phyloP scores from a whole-genome alignment of 2,797 vertebrate species.

The Myotis myotis region DNA sequence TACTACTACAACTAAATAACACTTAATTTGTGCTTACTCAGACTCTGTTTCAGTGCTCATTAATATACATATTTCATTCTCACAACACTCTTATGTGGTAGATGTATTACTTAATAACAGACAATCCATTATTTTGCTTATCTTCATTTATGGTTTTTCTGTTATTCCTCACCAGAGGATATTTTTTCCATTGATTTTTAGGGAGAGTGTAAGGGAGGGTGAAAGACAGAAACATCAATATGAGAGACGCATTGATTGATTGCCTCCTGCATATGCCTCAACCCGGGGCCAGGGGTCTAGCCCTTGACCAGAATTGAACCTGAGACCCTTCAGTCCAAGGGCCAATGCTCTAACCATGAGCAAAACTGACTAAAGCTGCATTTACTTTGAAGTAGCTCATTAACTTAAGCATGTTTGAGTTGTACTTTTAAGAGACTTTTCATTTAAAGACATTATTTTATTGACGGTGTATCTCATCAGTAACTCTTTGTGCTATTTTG shows the following conservation, averaged over 20 bases:
- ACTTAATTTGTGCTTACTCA: neutral
- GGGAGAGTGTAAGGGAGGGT: too few species aligned
- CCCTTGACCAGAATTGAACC: too few species aligned
- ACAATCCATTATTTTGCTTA: conserved; percentile 10
- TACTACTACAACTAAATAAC: neutral
- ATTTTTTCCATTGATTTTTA: too few species aligned
- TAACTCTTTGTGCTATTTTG: conserved; percentile 5
- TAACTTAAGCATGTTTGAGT: conserved; percentile 38
- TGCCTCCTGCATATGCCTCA: too few species aligned
- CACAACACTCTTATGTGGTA: neutral
- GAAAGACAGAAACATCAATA: too few species aligned
- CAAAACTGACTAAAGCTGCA: neutral
- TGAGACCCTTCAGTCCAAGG: too few species aligned
- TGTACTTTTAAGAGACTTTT: conserved; percentile 21
- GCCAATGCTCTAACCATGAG: too few species aligned
- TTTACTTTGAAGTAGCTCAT: neutral
- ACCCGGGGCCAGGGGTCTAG: too few species aligned
- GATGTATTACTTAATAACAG: conserved; percentile 14
- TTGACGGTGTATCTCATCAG: neutral
- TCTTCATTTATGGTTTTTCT: neutral
- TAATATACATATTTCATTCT: conserved; percentile 21
- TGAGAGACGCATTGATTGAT: too few species aligned
- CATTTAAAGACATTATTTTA: neutral
- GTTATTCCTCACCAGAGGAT: too few species aligned
- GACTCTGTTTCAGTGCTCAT: conserved; percentile 6